Base-by-base conservation (phyloP, 2,797 vertebrate species). In the Masticophis lateralis region DNA sequence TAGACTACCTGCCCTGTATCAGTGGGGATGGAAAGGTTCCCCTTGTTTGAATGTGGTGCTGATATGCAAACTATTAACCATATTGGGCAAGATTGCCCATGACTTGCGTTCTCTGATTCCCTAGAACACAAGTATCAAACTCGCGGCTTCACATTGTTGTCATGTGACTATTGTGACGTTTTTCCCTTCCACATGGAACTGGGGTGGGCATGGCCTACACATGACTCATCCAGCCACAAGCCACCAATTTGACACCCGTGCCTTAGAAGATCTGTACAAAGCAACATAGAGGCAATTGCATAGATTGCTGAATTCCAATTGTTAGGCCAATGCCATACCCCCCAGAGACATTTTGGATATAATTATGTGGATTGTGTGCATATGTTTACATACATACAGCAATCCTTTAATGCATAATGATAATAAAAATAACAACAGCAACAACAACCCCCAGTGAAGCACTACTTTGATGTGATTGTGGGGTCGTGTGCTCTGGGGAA, bases 201-300 rank as follows among this genome's bases (percentile, higher is more conserved):
- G 56, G 56, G 56, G 18, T 59, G 5, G 57, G 57, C 57, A 56
- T 56, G 56, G 56, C 56, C 56, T 56, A 14, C 14, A 1, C 4
- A 14, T 56, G 56, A 56, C 4, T 0, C 56, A 56, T 20, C 18
- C 5, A 20, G 16, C 5, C 1, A 5, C 0, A 1, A 6, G 1
- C 57, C 5, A 4, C 16, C 57, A 59, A 18, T 59, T 59, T 59
- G 57, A 18, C 16, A 59, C 56, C 57, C 57, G 5, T 18, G 57
- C 18, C 18, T 20, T 59, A 59, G 60, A 61, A 61, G 25, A 61
- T 27, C 25, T 61, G 60, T 25, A 61, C 25, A 61, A 63, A 63
- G 11, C 27, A 63, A 63, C 28, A 28, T 63, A 63, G 61, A 63
- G 27, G 11, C 61, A 63, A 63, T 28, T 63, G 61, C 11, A 28